Evolutionary conservation across 1,140 invertebrate genomes (phyloP).

Genomic region (Drosophila lowei): DNA sequence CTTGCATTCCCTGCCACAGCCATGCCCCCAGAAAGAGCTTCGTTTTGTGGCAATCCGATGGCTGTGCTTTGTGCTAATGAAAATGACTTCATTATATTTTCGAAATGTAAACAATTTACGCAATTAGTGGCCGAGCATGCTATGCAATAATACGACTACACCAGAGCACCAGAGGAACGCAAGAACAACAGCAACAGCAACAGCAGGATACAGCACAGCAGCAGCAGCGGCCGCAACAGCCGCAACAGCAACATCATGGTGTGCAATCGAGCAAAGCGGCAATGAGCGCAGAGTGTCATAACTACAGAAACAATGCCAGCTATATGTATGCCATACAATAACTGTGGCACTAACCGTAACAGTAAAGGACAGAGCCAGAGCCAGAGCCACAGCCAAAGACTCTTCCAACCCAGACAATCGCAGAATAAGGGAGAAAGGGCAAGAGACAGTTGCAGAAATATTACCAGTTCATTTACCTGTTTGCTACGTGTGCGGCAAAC

Average conservation of each 20-base stretch:
- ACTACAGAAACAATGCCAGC: constrained; percentile 54
- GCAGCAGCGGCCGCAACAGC: not conserved
- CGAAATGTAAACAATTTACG: constrained; percentile 79
- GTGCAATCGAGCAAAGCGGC: constrained; percentile 71
- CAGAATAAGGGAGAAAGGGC: not conserved
- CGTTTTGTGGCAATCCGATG: constrained; percentile 59
- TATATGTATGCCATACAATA: constrained; percentile 36
- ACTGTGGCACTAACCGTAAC: constrained; percentile 30
- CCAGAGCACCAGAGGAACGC: not conserved
- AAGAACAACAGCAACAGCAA: constrained; percentile 12
- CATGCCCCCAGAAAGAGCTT: constrained; percentile 21
- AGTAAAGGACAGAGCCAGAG: constrained; percentile 41
- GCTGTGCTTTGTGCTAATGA: constrained; percentile 71
- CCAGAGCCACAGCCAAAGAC: constrained; percentile 41
- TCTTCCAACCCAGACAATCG: constrained; percentile 14
- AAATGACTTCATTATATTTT: constrained; percentile 81
- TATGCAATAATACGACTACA: constrained; percentile 40
- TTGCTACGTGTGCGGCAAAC: constrained; percentile 51
- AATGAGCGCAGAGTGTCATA: constrained; percentile 78
- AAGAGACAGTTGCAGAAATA: constrained; percentile 29
- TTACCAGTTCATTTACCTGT: constrained; percentile 75
- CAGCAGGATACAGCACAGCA: not conserved
- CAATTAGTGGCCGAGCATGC: constrained; percentile 73
- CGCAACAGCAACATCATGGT: constrained; percentile 19
- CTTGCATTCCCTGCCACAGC: not conserved